phyloP scores from a whole-genome alignment of 2,797 vertebrate genomes.

The Tympanoctomys barrerae region DNA sequence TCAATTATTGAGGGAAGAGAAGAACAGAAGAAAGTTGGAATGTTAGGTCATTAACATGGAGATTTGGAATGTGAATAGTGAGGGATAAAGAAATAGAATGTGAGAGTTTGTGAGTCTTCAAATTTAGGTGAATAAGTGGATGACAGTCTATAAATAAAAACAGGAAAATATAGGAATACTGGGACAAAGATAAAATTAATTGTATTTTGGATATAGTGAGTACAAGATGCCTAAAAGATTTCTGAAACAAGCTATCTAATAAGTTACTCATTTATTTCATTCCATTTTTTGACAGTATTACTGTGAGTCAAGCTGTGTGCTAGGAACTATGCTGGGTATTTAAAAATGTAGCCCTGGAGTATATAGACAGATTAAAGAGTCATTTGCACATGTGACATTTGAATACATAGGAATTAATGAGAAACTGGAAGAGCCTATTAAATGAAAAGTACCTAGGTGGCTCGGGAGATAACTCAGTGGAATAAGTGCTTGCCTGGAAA shows the following conservation, averaged over 20 bases:
- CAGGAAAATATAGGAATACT: neutral
- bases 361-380: neutral
- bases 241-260: neutral
- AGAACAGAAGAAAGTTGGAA: neutral
- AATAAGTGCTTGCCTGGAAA: too few species aligned
- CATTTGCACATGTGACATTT: neutral
- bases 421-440: neutral
- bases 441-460: neutral
- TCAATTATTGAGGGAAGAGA: neutral
- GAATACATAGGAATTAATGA: neutral
- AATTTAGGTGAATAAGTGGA: neutral
- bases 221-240: slow-evolving; percentile 3
- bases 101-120: neutral
- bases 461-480: too few species aligned
- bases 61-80: neutral
- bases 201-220: slow-evolving; percentile 5
- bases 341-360: neutral
- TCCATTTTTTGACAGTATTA: slow-evolving; percentile 27
- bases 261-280: slow-evolving; percentile 6
- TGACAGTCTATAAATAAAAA: neutral
- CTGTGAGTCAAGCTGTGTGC: neutral
- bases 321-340: neutral
- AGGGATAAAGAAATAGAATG: neutral
- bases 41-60: neutral
- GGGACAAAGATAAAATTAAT: neutral